Percentiles rank a stretch among this genome's conserved stretches.
These are phyloP conservation scores for Anser cygnoides DNA, from an alignment of 2,113 vertebrate species.

Conservation along the genomic window DNA sequence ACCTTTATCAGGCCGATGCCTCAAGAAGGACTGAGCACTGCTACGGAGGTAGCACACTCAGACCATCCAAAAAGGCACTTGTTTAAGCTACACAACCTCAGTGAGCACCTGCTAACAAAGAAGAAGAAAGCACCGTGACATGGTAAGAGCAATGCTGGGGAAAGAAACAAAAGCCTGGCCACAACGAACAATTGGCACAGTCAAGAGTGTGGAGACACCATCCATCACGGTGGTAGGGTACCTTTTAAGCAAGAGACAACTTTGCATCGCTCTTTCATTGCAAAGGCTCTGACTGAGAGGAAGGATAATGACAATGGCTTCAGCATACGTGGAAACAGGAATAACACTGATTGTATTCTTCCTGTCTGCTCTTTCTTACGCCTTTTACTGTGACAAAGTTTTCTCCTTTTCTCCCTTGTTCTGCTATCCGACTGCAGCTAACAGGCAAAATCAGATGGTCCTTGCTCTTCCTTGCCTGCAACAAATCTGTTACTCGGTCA, in stretches of 20 bases:
- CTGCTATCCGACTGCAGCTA: not conserved
- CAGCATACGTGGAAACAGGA: not conserved
- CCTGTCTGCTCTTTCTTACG: no score
- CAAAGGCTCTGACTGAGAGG: not conserved
- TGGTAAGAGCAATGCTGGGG: not conserved
- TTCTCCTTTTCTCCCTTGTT: not conserved
- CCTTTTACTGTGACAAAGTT: not conserved
- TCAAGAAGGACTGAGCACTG: not conserved
- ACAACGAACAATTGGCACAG: not conserved
- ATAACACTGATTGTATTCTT: not conserved
- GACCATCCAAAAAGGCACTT: not conserved
- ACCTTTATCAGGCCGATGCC: not conserved
- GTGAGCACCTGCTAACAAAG: not conserved
- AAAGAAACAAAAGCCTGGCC: not conserved
- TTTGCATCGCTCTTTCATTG: not conserved
- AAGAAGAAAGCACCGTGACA: not conserved
- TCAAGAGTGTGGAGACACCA: not conserved
- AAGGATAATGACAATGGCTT: not conserved
- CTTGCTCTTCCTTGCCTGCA: not conserved
- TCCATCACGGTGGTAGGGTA: not conserved
- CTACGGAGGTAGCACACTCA: not conserved
- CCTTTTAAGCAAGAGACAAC: not conserved
- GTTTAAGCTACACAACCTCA: fast-evolving
- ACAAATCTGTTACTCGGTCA: not conserved
- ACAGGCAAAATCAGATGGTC: not conserved